These are phyloP conservation scores for Amiota minor DNA, from an alignment of 2,888 invertebrate genomes.

Conservation along the genomic window DNA sequence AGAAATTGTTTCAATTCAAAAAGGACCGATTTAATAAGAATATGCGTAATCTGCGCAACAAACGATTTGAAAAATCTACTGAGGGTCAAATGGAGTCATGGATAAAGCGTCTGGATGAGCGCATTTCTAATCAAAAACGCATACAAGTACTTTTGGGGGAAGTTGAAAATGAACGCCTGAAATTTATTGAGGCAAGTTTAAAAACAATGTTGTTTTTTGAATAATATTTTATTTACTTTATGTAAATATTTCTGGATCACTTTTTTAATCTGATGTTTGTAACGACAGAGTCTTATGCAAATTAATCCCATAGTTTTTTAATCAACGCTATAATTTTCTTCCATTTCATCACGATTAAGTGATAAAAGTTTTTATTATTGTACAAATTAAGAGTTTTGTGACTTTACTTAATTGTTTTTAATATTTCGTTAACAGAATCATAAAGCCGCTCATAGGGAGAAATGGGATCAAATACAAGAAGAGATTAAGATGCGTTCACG, in stretches of 20 bases:
- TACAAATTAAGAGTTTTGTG: too few relatives aligned
- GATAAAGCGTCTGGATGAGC: conserved; percentile 63
- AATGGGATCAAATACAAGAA: conserved; percentile 58
- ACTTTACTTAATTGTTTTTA: too few relatives aligned
- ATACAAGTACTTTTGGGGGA: conserved; percentile 48
- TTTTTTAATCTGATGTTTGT: too few relatives aligned
- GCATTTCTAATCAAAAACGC: conserved; percentile 60
- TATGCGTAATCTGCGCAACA: conserved; percentile 48
- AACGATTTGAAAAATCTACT: conserved; percentile 44
- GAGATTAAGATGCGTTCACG: conserved; percentile 48
- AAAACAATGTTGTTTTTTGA: too few relatives aligned
- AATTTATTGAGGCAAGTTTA: conserved; percentile 56
- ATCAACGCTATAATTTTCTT: too few relatives aligned
- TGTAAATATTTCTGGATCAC: too few relatives aligned
- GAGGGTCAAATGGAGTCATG: conserved; percentile 63
- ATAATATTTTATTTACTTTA: too few relatives aligned
- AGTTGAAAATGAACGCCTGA: conserved; percentile 45
- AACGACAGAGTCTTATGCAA: too few relatives aligned
- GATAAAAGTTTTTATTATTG: too few relatives aligned
- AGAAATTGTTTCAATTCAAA: conserved; percentile 68
- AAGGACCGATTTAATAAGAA: conserved; percentile 64
- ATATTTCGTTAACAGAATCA: too few relatives aligned
- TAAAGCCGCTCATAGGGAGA: conserved; percentile 49
- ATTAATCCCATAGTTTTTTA: too few relatives aligned
- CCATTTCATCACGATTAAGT: too few relatives aligned